A percentile compares a stretch with the other conserved stretches of the same genome.
These are phyloP conservation scores for Aegotheles bennettii DNA, from an alignment of 2,113 vertebrate species.

Conservation along the genomic window DNA sequence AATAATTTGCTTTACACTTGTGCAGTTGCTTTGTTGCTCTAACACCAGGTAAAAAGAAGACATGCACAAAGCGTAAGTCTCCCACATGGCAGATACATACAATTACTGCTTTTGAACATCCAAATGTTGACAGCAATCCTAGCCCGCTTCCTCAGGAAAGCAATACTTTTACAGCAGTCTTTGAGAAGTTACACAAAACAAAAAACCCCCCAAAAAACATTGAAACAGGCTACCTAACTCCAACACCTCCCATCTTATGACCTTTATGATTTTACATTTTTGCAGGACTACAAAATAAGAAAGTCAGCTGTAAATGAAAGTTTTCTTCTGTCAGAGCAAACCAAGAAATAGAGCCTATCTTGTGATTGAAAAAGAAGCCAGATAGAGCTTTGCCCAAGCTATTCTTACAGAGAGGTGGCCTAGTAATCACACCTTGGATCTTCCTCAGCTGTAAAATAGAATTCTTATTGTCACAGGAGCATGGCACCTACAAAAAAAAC, in stretches of 20 bases:
- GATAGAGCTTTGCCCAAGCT: not conserved
- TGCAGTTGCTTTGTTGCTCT: not conserved
- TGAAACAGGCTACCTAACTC: too few species aligned
- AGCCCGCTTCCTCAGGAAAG: not conserved
- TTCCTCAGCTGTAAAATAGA: not conserved
- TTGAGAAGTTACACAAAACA: not conserved
- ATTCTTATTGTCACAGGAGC: not conserved
- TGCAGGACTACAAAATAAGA: not conserved
- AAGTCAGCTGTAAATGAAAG: not conserved
- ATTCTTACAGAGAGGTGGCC: not conserved
- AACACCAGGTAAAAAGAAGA: not conserved
- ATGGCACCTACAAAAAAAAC: not conserved
- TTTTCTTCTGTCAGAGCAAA: not conserved
- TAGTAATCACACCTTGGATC: not conserved
- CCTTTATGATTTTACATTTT: not conserved
- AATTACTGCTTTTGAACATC: not conserved
- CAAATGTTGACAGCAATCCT: not conserved
- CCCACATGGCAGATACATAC: rapidly evolving
- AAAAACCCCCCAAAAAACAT: not conserved
- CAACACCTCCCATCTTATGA: not conserved
- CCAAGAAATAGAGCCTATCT: not conserved
- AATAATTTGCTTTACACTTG: not conserved
- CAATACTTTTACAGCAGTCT: not conserved
- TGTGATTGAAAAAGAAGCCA: not conserved
- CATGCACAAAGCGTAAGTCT: rapidly evolving